A percentile compares a stretch with the other conserved stretches of the same genome.
Evolutionary conservation across 2,797 vertebrate species (phyloP).

Genomic region (Anguilla anguilla): DNA sequence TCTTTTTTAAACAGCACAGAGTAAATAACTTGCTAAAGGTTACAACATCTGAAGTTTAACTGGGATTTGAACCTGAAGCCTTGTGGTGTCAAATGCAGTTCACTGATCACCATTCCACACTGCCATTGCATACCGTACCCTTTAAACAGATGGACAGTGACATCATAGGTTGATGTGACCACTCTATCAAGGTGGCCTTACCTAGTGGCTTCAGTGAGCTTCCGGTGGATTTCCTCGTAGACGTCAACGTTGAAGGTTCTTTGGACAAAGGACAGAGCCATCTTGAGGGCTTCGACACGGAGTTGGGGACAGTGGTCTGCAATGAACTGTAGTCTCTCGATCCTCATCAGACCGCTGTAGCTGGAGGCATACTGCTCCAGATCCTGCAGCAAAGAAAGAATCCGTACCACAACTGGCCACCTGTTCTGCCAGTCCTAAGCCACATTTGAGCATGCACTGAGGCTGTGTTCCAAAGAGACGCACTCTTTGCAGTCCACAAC

Average conservation of each 20-base stretch:
- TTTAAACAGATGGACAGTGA: not conserved
- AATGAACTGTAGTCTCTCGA: constrained; percentile 95
- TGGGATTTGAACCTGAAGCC: not conserved
- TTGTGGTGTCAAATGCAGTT: not conserved
- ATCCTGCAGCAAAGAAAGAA: constrained; percentile 71
- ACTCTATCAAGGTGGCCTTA: constrained; percentile 44
- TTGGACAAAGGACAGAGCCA: constrained; percentile 98
- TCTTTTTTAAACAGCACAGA: not conserved
- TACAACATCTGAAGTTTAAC: not conserved
- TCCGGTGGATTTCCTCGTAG: constrained; percentile 96
- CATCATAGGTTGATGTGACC: not conserved
- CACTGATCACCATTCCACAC: not conserved
- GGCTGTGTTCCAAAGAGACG: not conserved
- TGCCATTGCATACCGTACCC: not conserved
- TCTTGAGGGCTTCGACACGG: constrained; percentile 91
- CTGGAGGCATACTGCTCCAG: constrained; percentile 95
- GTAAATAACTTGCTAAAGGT: not conserved
- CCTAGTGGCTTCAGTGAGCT: constrained; percentile 91
- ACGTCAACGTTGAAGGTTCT: constrained; percentile 97
- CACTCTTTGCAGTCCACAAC: not conserved
- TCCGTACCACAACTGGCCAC: not conserved
- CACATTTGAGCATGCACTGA: not conserved
- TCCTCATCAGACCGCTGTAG: constrained; percentile 95
- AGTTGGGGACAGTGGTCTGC: constrained; percentile 95
- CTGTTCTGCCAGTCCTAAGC: not conserved